Base-by-base conservation (phyloP, 2,888 invertebrate genomes). In the Anoplius nigerrimus region DNA sequence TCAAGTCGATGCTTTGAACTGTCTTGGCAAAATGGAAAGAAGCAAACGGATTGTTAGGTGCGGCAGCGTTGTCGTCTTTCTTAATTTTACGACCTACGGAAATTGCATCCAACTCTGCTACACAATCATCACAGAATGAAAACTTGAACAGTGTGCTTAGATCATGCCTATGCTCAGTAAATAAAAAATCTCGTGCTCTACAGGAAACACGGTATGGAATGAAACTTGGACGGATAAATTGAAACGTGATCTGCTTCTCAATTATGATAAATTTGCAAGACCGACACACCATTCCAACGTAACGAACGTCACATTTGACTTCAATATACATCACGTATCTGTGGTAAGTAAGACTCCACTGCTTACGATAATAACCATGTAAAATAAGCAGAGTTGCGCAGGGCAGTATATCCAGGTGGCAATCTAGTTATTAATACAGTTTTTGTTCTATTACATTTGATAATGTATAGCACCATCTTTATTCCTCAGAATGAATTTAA, bases 321-420 rank as follows among this genome's bases (percentile, higher is more conserved):
- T 95, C 34, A 90, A 91, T 67, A 88, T 94, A 63, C 89, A 90
- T 60, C 94, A 95, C 83, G 90, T 94, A 42, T 91, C 93, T 76
- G 86, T 95, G 79, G 69, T 24, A 58, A 66, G 66, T 70, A 62
- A 54, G 43, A 34, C 4, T 22, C 22, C n/a, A n/a, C n/a, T n/a
- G n/a, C n/a, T n/a, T 48, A 11, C 16, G 13, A 15, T 16, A 16
- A 48, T n/a, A 16, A 48, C 15, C 8, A 16, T 15, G 16, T 5
- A n/a, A 48, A 5, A n/a, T n/a, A n/a, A n/a, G n/a, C n/a, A n/a
- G n/a, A n/a, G n/a, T n/a, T n/a, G n/a, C n/a, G n/a, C n/a, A n/a
- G n/a, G n/a, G n/a, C n/a, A n/a, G n/a, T n/a, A n/a, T n/a, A n/a
- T n/a, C n/a, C 6, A 24, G n/a, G 22, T 2, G 13, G 18, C 4